Evolutionary conservation across 2,797 vertebrate species (phyloP).

Genomic region (Spizella passerina): DNA sequence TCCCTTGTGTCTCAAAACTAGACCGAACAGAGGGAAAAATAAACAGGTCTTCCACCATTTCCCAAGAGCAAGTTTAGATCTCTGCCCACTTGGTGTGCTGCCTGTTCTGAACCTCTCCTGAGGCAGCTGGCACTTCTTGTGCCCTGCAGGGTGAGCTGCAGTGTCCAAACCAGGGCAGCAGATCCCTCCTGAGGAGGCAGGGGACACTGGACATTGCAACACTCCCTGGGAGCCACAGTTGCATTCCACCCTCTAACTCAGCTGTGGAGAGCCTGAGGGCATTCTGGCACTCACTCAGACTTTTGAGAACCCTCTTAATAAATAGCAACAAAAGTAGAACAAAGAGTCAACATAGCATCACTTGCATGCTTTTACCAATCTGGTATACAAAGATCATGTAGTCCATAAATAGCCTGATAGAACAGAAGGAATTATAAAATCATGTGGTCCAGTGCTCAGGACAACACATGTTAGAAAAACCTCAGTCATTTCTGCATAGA

Average conservation of each 20-base stretch:
- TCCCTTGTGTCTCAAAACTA: background rate
- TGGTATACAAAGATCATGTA: background rate
- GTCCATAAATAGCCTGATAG: background rate
- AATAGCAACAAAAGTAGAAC: background rate
- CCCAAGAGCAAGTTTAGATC: background rate
- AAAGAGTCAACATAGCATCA: background rate
- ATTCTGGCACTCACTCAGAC: background rate
- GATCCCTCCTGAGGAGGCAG: background rate
- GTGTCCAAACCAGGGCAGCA: background rate
- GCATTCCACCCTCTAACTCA: background rate
- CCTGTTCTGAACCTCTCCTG: background rate
- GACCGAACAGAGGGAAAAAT: background rate
- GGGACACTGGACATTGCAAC: background rate
- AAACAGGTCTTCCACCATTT: background rate
- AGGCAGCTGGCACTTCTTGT: rapidly evolving
- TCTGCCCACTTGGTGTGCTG: background rate
- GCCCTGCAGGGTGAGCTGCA: background rate
- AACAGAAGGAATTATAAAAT: background rate
- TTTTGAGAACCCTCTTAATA: background rate
- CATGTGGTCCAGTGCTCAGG: background rate
- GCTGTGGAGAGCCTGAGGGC: background rate
- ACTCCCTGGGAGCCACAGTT: background rate
- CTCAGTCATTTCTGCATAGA: background rate
- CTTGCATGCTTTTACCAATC: background rate
- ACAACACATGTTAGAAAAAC: background rate